Percentiles rank a stretch among this genome's conserved stretches.
phyloP scores from a whole-genome alignment of 2,797 vertebrate species.

The Cygnus olor region DNA sequence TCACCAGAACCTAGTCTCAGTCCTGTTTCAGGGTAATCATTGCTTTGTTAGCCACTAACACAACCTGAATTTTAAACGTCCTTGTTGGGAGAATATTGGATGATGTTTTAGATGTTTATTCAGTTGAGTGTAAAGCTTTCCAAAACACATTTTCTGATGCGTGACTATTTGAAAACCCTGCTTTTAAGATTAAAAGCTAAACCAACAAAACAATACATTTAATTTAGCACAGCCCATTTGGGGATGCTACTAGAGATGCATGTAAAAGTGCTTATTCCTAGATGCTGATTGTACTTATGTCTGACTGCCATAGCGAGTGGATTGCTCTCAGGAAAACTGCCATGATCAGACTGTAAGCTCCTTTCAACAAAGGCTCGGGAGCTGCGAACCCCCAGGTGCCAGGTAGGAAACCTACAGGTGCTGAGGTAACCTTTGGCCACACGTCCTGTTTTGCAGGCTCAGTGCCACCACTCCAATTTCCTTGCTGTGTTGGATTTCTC shows the following conservation, averaged over 20 bases:
- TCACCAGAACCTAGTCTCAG: background rate
- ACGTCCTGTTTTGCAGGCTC: background rate
- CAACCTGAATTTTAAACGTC: background rate
- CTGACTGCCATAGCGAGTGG: background rate
- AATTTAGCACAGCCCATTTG: background rate
- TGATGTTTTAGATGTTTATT: background rate
- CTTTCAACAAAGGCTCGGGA: background rate
- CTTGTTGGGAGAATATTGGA: background rate
- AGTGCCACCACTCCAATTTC: background rate
- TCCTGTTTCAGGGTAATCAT: background rate
- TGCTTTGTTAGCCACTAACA: background rate
- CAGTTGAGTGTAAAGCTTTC: background rate
- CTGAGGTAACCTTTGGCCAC: background rate
- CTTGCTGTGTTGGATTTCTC: background rate
- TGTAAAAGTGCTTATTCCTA: rapidly evolving
- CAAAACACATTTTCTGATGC: background rate
- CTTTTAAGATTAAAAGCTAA: background rate
- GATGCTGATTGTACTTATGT: rapidly evolving
- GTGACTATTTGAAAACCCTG: background rate
- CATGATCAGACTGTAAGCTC: rapidly evolving
- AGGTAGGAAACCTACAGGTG: background rate
- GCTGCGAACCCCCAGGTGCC: background rate
- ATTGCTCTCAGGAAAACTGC: background rate
- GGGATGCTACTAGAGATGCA: background rate
- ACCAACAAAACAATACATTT: background rate